Evolutionary conservation across 2,888 invertebrate genomes (phyloP), one percentile per base, ranked within the genome.

Genomic region (Clostera curtula): DNA sequence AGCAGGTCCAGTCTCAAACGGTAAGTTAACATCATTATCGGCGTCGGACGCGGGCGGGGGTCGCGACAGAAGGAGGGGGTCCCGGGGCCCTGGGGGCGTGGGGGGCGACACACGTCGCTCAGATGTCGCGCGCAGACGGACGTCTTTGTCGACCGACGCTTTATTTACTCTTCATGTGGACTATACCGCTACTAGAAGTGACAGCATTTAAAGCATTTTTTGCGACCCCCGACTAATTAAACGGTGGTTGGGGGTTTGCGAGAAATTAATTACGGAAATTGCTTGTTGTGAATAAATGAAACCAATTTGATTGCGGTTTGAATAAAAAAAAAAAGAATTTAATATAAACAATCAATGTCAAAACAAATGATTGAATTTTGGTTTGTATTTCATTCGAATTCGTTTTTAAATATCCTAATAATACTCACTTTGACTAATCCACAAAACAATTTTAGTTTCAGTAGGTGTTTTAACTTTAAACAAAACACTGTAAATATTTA

Each of bases 11-110:
- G 62, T 67, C 70, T 69, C 73, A 71, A 70, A 72, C 73, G 69
- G 70, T 67, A 73, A 77, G 77, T 77, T 79, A 77, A 80, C 79
- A 80, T 79, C 79, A 80, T 80, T 80, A 80, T 77, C 75, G 73
- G 72, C 56, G 63, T 56, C 52, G 66, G 64, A 62, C 63, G 53
- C 47, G 43, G 48, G 54, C 32, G 43, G 42, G 31, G 42, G 33
- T 26, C 12, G 28, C 19, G 36, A 30, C 27, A 43, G 36, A 28
- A 37, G 42, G 31, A 14, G 10, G 27, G 32, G 43, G 18, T 36
- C 29, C 22, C 17, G 38, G 38, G 34, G 21, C 32, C 28, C 27
- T 39, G 43, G 28, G 47, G 47, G 40, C 36, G 42, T 25, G 38
- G 56, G 61, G 64, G 70, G 72, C 66, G 79, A 76, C 80, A 76